These are phyloP conservation scores for Amblyraja radiata DNA, from an alignment of 2,797 vertebrate species.

Conservation along the genomic window DNA sequence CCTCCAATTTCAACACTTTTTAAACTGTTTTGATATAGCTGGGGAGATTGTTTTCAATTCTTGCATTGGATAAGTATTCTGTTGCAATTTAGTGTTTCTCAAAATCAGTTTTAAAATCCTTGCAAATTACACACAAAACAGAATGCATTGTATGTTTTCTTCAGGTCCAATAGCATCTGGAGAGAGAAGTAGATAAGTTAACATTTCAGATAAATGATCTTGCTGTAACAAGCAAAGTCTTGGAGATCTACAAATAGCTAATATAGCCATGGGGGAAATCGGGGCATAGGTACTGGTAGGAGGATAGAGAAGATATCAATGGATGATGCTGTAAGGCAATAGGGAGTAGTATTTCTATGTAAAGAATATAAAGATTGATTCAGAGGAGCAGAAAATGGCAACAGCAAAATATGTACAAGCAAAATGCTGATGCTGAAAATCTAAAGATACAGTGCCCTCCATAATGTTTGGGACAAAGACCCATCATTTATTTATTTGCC, in stretches of 20 bases:
- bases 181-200: background rate
- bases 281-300: background rate
- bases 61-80: too few relatives aligned
- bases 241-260: background rate
- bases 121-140: background rate
- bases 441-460: background rate
- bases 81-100: background rate
- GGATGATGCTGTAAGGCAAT: background rate
- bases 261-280: too few relatives aligned
- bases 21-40: background rate
- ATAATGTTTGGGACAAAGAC: too few relatives aligned
- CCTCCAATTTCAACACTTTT: background rate
- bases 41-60: background rate
- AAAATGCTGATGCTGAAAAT: background rate
- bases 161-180: background rate
- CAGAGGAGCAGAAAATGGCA: too few relatives aligned
- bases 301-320: background rate
- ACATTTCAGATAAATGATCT: background rate
- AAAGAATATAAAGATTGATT: background rate
- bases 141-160: background rate
- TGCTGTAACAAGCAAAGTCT: background rate
- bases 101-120: background rate
- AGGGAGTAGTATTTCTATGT: background rate
- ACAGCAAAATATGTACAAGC: too few relatives aligned
- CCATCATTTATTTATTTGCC: too few relatives aligned